Evolutionary conservation across 2,113 vertebrate genomes (phyloP).

Genomic region (pig (Sus scrofa)): DNA sequence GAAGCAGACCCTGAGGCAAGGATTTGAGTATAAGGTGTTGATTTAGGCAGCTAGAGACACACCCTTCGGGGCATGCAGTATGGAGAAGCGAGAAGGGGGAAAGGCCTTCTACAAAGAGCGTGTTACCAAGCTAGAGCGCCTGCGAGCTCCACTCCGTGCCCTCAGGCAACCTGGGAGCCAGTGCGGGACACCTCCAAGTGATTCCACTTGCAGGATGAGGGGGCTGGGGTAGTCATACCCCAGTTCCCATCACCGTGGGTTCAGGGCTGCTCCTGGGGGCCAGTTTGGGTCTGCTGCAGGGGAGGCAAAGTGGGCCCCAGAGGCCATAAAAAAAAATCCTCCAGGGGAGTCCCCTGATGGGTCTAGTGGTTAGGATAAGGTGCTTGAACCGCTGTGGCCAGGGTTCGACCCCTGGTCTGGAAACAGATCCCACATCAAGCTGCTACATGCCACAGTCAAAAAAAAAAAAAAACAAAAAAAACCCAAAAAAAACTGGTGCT

Average conservation of each 20-base stretch:
- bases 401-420: too few species aligned
- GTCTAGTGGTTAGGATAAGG: too few species aligned
- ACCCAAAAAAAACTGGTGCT: too few species aligned
- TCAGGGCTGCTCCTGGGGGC: not conserved
- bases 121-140: not conserved
- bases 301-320: not conserved
- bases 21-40: not conserved
- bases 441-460: too few species aligned
- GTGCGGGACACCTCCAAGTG: too few species aligned
- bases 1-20: not conserved
- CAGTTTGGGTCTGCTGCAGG: too few species aligned
- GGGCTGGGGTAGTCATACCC: not conserved
- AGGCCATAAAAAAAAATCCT: not conserved
- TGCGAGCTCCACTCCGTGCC: too few species aligned
- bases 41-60: not conserved
- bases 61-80: accelerated
- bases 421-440: too few species aligned
- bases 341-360: too few species aligned
- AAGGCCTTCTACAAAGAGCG: not conserved
- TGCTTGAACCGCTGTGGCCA: too few species aligned
- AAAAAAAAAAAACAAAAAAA: too few species aligned
- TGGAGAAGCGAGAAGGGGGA: not conserved
- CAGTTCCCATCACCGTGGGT: not conserved
- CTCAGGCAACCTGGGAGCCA: too few species aligned
- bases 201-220: not conserved